Conservation (phyloP, 2,113 vertebrate species). For the Prolemur simus region DNA sequence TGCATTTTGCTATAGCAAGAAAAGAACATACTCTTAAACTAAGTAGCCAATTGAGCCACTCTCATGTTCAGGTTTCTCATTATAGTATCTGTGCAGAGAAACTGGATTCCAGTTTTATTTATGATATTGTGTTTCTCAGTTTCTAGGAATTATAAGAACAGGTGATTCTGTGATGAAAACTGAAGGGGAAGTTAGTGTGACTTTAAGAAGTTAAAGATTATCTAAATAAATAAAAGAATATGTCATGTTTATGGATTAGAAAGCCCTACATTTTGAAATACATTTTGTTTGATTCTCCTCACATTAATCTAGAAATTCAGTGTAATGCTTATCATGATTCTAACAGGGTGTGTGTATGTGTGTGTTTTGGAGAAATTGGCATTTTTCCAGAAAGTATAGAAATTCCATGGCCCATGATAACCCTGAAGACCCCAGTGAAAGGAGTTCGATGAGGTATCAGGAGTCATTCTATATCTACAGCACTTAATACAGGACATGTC, state of each 20-base stretch:
- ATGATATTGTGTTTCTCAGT: neutral
- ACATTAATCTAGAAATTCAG: neutral
- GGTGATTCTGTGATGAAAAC: neutral
- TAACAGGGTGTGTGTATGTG: neutral
- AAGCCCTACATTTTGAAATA: neutral
- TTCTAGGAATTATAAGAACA: neutral
- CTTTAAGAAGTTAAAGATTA: neutral
- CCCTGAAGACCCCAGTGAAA: neutral
- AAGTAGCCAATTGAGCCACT: neutral
- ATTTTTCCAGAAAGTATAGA: neutral
- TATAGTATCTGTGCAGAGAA: neutral
- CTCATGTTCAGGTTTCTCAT: neutral
- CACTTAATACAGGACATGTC: neutral
- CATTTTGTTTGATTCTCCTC: neutral
- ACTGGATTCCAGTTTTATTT: neutral
- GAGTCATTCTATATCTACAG: neutral
- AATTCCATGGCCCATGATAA: neutral
- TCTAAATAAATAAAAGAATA: neutral
- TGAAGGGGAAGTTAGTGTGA: neutral
- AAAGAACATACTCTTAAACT: neutral
- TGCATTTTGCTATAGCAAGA: neutral
- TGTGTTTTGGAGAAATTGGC: neutral
- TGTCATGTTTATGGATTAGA: neutral
- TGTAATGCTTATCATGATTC: neutral
- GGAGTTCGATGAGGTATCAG: neutral